Conservation (phyloP, 2,797 vertebrate species). For the Merluccius polli region DNA sequence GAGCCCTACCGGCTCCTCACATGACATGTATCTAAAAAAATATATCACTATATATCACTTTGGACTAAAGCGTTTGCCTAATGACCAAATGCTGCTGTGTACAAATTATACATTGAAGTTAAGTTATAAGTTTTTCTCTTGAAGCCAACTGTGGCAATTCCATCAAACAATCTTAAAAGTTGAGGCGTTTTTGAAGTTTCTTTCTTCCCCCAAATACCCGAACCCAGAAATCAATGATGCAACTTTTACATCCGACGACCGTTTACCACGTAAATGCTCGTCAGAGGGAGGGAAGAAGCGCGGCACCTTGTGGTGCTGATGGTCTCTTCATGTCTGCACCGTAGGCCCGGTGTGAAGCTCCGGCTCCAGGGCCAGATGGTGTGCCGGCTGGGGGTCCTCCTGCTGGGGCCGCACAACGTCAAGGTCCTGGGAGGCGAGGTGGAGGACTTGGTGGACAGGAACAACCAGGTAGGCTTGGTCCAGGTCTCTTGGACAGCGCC, state of each 20-base stretch:
- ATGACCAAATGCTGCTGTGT: no score
- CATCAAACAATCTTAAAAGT: neutral
- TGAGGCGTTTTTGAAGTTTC: no score
- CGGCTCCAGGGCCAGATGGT: conserved; percentile 80
- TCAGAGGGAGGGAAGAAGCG: neutral
- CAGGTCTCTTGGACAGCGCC: neutral
- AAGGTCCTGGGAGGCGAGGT: conserved; percentile 90
- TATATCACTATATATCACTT: neutral
- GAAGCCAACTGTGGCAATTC: neutral
- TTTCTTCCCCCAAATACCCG: no score
- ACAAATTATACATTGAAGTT: no score
- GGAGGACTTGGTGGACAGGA: conserved; percentile 82
- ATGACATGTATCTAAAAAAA: neutral
- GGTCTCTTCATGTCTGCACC: neutral
- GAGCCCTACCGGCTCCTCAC: neutral
- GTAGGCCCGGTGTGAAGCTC: conserved; percentile 88
- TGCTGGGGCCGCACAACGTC: conserved; percentile 86
- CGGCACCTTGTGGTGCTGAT: neutral
- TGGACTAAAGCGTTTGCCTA: no score
- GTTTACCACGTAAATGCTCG: neutral
- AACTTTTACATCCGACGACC: neutral
- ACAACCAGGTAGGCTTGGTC: conserved; percentile 60
- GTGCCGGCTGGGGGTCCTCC: conserved; percentile 86
- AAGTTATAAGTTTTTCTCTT: neutral
- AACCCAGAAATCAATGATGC: neutral